Evolutionary conservation across 1,140 invertebrate genomes (phyloP), one percentile per base, ranked within the genome.

Genomic region (Drosophila azteca): DNA sequence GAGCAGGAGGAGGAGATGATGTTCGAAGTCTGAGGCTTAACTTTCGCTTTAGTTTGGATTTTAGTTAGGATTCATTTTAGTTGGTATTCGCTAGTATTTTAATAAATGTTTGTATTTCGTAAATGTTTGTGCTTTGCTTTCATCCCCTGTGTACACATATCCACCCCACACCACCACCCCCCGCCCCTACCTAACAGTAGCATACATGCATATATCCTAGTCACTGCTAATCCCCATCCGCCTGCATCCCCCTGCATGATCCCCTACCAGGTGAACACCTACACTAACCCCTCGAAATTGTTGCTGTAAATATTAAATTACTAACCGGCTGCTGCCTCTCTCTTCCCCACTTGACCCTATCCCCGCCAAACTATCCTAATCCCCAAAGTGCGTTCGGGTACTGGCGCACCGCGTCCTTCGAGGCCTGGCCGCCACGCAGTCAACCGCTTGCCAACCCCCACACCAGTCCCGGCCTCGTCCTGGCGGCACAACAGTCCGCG

Each of bases 41-140:
- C 15, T 35, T 31, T 44, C 26, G 15, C 39, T 51, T 43, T 48
- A 58, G 51, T 15, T 29, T 44, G 24, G 24, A 26, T 24, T 9
- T 70, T 45, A 57, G 46, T 22, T 50, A 24, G 29, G 41, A 44
- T 52, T 20, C 50, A 46, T 44, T 17, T 73, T 57, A 64, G 62
- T 50, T 69, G 49, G 64, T 70, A 70, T 44, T 69, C 43, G 55
- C 51, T 69, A 69, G 66, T 69, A 61, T 62, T 66, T 48, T 43
- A 88, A 88, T 87, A 88, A 82, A 87, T 82, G 58, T 71, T 82
- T 75, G 66, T 88, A 87, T 76, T 78, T 68, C 69, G 63, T 78
- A 78, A 76, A 26, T 66, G 22, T 76, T 67, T 55, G 43, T 75
- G 83, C 79, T 63, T 87, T 85, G 82, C 83, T 59, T 71, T 71